Base-by-base conservation (phyloP, 2,888 invertebrate genomes). In the Neoitamus cyanurus region DNA sequence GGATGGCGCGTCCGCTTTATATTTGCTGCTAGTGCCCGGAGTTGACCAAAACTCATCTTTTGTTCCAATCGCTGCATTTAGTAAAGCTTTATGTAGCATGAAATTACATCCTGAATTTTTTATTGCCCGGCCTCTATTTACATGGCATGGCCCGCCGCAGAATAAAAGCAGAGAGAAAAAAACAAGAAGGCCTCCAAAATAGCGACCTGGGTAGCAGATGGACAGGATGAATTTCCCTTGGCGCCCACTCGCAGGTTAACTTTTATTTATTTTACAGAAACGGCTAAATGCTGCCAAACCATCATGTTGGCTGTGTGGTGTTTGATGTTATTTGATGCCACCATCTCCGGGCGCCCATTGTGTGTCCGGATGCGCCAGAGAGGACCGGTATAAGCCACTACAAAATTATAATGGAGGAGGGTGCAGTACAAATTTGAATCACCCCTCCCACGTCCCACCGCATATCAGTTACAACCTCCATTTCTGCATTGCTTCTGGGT, bases 91-190 rank as follows among this genome's bases (percentile, higher is more conserved):
- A 84, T 84, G 84, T 84, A 58, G 82, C 84, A 84, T 84, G 84
- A 84, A 84, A 84, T 84, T 84, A 84, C 84, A 30, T 84, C 42
- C 82, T 84, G 82, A 82, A 84, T 84, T 84, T 84, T 84, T 83
- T 84, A 84, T 84, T 58, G 28, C 77, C 72, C 15, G 77, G 28
- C 58, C 28, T 46, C 77, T 77, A 77, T 77, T 77, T 77, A 77
- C 77, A 77, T 46, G 77, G 46, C 46, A 46, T 46, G 46, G 13
- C 37, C 58, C 58, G 58, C 58, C 58, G 58, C 58, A 58, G 11
- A 58, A 58, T 58, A 42, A 42, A 42, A 42, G 3, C 42, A 42
- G 58, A 58, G 15, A 46, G 30, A 77, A 25, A 77, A 36, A 75
- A 77, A 77, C 42, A 46, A 77, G 34, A 42, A 28, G 46, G 30